These are phyloP conservation scores for Vulpes vulpes DNA, from an alignment of 2,113 vertebrate species.

Conservation along the genomic window DNA sequence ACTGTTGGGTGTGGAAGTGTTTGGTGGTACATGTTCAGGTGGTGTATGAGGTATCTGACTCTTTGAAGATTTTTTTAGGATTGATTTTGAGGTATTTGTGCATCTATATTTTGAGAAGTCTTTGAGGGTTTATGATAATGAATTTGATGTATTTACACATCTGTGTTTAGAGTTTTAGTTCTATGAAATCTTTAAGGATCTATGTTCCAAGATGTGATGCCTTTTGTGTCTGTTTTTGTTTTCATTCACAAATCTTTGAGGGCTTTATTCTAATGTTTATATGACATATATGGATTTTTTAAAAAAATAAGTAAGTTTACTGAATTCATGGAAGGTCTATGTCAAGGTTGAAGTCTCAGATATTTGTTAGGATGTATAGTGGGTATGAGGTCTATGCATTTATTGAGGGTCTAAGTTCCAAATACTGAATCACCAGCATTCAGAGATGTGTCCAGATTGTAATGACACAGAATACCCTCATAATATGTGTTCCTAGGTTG, in stretches of 20 bases:
- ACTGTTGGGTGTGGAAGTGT: background rate
- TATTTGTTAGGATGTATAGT: background rate
- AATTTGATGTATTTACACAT: background rate
- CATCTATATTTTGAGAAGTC: background rate
- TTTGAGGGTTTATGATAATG: background rate
- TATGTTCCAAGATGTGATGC: constrained; percentile 17
- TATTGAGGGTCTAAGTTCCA: background rate
- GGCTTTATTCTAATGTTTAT: constrained; percentile 11
- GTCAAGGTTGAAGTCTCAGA: background rate
- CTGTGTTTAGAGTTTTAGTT: constrained; percentile 31
- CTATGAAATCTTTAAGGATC: background rate
- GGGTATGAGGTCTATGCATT: background rate
- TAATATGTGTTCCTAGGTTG: background rate
- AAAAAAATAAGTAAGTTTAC: constrained; percentile 3
- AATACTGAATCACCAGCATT: background rate
- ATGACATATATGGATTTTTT: background rate
- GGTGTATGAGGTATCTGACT: background rate
- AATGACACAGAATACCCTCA: background rate
- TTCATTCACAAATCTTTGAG: constrained; percentile 11
- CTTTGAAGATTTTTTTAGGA: background rate
- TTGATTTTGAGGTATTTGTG: background rate
- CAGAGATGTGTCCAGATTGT: background rate
- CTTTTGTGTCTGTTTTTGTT: background rate
- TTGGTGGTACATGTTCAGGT: background rate
- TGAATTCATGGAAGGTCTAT: constrained; percentile 6